Evolutionary conservation across 2,888 invertebrate genomes (phyloP).

Genomic region (Kuschelorhynchus macadamiae): DNA sequence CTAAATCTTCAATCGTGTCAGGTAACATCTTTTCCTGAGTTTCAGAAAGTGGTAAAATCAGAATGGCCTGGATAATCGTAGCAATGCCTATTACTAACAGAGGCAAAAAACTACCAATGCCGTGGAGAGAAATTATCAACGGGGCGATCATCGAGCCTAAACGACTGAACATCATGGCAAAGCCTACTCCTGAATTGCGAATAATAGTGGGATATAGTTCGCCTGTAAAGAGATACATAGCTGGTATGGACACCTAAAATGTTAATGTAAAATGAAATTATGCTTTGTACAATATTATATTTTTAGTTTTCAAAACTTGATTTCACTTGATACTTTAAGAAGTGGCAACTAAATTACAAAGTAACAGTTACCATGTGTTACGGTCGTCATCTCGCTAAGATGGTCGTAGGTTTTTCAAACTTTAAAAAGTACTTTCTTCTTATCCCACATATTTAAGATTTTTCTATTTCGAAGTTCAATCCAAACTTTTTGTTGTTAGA

Average conservation of each 20-base stretch:
- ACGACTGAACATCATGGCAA: constrained; percentile 81
- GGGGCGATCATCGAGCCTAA: constrained; percentile 80
- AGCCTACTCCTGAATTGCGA: constrained; percentile 82
- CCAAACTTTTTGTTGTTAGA: too few species aligned
- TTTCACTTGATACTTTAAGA: too few species aligned
- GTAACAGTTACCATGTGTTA: too few species aligned
- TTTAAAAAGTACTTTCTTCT: too few species aligned
- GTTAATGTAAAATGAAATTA: too few species aligned
- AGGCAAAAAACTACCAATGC: constrained; percentile 59
- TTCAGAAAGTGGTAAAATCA: constrained; percentile 65
- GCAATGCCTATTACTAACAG: constrained; percentile 61
- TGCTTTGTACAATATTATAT: too few species aligned
- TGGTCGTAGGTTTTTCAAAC: too few species aligned
- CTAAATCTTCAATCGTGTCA: constrained; percentile 72
- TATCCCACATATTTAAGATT: too few species aligned
- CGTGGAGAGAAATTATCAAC: constrained; percentile 61
- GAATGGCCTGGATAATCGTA: constrained; percentile 60
- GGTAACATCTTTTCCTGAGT: constrained; percentile 68
- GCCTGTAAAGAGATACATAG: constrained; percentile 81
- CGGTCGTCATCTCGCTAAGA: too few species aligned
- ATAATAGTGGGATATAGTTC: constrained; percentile 85
- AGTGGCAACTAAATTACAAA: too few species aligned
- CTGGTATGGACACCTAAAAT: constrained; percentile 71
- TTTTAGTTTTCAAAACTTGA: too few species aligned
- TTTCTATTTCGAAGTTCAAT: too few species aligned